Evolutionary conservation across 2,888 invertebrate genomes (phyloP), one percentile per base, ranked within the genome.

Genomic region (Eristalis tenax): DNA sequence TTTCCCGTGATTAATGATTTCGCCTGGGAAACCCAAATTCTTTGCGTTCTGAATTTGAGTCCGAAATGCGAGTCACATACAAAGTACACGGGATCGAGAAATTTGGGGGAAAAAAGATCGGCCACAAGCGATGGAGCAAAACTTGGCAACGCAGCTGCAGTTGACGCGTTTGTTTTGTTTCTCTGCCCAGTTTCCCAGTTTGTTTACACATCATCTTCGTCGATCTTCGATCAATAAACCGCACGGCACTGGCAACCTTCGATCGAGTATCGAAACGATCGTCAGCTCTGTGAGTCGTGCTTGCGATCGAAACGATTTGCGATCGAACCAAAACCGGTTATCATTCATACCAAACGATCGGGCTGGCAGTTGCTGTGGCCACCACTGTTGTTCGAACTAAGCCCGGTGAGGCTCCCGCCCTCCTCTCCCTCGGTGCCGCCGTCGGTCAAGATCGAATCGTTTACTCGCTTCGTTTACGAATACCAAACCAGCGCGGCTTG

Each of bases 181-280:
- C 63, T 50, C 56, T 82, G 70, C 68, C 59, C 26, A 76, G 68
- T 74, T 77, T 65, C 22, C 65, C 6, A 61, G 78, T 87, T 87
- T 87, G 87, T 83, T 87, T 87, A 83, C 87, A 87, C 83, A 80
- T 83, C 83, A 83, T 87, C 86, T 83, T 86, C 85, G 85, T 81
- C 69, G 79, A 80, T 80, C 73, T 75, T 61, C 35, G 70, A 86
- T 83, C 86, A 73, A 77, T 78, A 73, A 65, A 82, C 38, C 64
- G 50, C n/a, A 18, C n/a, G 50, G n/a, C 18, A 64, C 63, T 56
- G 73, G 40, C 56, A 76, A 65, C 76, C 80, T 65, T 87, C 87
- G 83, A 87, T 87, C 87, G 87, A 87, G 87, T 87, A 87, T 87
- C 87, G 87, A 87, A 87, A 63, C 70, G 59, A 71, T 78, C 56